These are phyloP conservation scores for Alentia gelatinosa DNA, from an alignment of 2,888 invertebrate genomes.

Conservation along the genomic window DNA sequence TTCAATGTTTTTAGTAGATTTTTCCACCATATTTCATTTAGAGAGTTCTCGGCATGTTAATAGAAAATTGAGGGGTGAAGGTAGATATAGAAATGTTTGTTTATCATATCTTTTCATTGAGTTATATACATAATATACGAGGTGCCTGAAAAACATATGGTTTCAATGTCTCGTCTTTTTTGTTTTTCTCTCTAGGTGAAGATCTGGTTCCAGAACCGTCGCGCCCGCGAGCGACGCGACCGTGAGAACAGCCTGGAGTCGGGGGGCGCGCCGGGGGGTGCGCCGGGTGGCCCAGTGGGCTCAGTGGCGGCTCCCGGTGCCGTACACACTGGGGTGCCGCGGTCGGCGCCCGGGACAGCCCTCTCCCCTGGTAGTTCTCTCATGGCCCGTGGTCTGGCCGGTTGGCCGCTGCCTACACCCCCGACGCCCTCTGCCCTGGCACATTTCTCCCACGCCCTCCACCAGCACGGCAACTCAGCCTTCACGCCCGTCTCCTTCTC, in stretches of 20 bases:
- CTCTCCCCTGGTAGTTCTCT: neutral
- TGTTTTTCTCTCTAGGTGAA: conserved; percentile 73
- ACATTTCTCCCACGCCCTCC: conserved; percentile 55
- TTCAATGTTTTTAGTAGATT: too few relatives aligned
- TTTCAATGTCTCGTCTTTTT: neutral
- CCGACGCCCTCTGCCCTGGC: conserved; percentile 52
- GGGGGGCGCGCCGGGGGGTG: neutral
- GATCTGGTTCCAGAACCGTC: conserved; percentile 80
- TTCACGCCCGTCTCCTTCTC: conserved; percentile 56
- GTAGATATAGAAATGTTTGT: too few relatives aligned
- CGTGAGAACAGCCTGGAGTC: conserved; percentile 64
- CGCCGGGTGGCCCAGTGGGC: neutral
- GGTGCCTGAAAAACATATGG: neutral
- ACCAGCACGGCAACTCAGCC: conserved; percentile 54
- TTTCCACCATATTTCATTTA: too few relatives aligned
- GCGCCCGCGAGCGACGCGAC: conserved; percentile 78
- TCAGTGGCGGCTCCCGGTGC: neutral
- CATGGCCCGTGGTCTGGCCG: neutral
- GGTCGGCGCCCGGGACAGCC: neutral
- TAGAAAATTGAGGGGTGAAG: too few relatives aligned
- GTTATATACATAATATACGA: too few relatives aligned
- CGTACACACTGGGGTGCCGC: neutral
- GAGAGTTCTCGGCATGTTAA: too few relatives aligned
- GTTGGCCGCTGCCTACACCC: conserved; percentile 54
- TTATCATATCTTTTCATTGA: too few relatives aligned